phyloP scores from a whole-genome alignment of 2,113 vertebrate genomes.

The Alectura lathami region DNA sequence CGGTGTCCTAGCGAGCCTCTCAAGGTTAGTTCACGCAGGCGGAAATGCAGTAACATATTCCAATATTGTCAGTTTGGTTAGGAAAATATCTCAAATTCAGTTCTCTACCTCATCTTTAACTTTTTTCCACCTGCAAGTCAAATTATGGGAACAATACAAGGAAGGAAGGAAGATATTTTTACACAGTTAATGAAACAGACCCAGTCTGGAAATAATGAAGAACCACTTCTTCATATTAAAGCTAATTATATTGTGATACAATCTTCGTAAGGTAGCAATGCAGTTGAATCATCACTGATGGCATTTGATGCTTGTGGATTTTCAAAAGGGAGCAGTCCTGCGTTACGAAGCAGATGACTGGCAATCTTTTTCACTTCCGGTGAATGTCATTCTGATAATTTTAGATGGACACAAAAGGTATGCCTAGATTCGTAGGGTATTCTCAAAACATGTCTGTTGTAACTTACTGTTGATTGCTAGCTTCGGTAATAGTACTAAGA shows the following conservation, averaged over 20 bases:
- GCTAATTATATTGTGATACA: background rate
- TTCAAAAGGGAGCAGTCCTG: background rate
- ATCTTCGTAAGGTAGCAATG: slow-evolving; percentile 8
- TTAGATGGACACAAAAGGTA: background rate
- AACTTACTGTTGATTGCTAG: background rate
- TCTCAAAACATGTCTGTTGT: background rate
- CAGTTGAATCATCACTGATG: background rate
- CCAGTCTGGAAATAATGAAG: slow-evolving; percentile 38
- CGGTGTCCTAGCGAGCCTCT: background rate
- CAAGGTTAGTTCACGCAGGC: background rate
- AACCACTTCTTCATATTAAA: background rate
- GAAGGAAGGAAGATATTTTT: slow-evolving; percentile 27
- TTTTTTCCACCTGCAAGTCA: slow-evolving; percentile 16
- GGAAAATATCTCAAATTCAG: background rate
- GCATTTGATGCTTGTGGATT: background rate
- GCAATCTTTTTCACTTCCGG: background rate
- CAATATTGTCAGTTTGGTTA: background rate
- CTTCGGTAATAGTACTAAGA: background rate
- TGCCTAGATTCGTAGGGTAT: background rate
- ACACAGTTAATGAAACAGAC: slow-evolving; percentile 33
- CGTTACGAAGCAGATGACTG: background rate
- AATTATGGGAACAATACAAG: background rate
- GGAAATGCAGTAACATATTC: background rate
- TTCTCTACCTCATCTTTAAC: slow-evolving; percentile 8
- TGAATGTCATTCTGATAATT: background rate